Percentiles rank a stretch among this genome's conserved stretches.
Conservation (phyloP, 2,113 vertebrate genomes). For the Perccottus glenii region DNA sequence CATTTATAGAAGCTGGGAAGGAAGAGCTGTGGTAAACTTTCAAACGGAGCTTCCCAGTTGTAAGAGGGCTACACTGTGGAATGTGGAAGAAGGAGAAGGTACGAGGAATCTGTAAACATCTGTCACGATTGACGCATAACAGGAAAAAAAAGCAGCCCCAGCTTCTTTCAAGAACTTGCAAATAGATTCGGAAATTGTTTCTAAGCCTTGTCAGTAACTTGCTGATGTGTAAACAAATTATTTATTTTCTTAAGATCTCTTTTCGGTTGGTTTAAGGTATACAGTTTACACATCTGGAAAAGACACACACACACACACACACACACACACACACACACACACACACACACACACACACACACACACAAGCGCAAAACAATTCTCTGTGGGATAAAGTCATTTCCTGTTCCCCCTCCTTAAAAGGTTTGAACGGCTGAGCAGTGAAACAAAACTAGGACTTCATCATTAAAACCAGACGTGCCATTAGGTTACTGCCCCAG, state of each 20-base stretch:
- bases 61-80: constrained; percentile 34
- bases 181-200: not conserved
- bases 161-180: not conserved
- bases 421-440: constrained; percentile 55
- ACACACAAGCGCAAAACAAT: constrained; percentile 49
- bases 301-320: constrained; percentile 30
- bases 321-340: constrained; percentile 20
- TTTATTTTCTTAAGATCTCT: constrained; percentile 11
- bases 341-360: constrained; percentile 29
- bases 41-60: constrained; percentile 18
- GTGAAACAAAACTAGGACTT: constrained; percentile 65
- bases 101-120: constrained; percentile 45
- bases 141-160: constrained; percentile 14
- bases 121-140: constrained; percentile 21
- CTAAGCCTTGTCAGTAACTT: not conserved
- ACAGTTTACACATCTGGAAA: constrained; percentile 69
- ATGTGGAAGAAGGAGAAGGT: constrained; percentile 39
- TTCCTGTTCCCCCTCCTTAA: constrained; percentile 68
- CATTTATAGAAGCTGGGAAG: constrained; percentile 2
- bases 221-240: constrained; percentile 6
- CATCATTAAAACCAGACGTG: constrained; percentile 78
- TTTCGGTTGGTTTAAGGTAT: constrained; percentile 14
- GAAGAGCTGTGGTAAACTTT: constrained; percentile 33
- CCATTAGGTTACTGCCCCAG: constrained; percentile 27
- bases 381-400: constrained; percentile 77